These are phyloP conservation scores for Elephas maximus DNA, from an alignment of 2,113 vertebrate species.

Conservation along the genomic window DNA sequence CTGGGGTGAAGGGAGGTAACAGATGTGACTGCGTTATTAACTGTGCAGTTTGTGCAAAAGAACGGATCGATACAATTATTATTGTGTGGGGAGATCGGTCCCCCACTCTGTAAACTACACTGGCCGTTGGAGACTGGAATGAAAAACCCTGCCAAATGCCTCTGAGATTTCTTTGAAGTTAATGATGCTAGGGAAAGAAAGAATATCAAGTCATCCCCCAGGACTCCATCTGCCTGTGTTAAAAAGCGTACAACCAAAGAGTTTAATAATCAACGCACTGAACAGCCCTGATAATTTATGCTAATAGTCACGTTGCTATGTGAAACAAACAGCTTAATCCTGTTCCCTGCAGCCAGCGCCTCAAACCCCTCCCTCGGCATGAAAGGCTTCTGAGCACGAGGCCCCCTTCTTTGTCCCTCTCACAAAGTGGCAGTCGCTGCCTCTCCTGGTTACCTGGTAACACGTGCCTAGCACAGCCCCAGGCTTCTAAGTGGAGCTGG, in stretches of 20 bases:
- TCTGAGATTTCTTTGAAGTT: slow-evolving; percentile 51
- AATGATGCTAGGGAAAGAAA: slow-evolving; percentile 51
- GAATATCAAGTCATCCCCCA: slow-evolving; percentile 61
- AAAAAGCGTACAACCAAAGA: slow-evolving; percentile 46
- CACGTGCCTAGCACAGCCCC: neutral
- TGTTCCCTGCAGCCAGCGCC: slow-evolving; percentile 17
- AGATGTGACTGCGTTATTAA: neutral
- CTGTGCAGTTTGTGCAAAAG: neutral
- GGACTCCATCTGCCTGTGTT: slow-evolving; percentile 57
- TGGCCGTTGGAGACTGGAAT: slow-evolving; percentile 30
- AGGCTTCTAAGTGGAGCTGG: slow-evolving; percentile 61
- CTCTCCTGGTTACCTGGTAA: slow-evolving; percentile 83
- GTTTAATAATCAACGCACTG: slow-evolving; percentile 31
- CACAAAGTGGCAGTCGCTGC: slow-evolving; percentile 65
- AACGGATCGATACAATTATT: neutral
- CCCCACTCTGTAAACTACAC: neutral
- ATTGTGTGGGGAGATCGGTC: neutral
- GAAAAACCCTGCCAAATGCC: slow-evolving; percentile 39
- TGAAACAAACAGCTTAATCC: slow-evolving; percentile 67
- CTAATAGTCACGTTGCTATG: slow-evolving; percentile 66
- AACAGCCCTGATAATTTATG: slow-evolving; percentile 74
- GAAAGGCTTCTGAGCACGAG: slow-evolving; percentile 69
- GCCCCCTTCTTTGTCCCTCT: slow-evolving; percentile 76
- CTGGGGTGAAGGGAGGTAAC: neutral
- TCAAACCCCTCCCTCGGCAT: slow-evolving; percentile 59